Conservation (phyloP, 2,113 vertebrate genomes). For the Progne subis region DNA sequence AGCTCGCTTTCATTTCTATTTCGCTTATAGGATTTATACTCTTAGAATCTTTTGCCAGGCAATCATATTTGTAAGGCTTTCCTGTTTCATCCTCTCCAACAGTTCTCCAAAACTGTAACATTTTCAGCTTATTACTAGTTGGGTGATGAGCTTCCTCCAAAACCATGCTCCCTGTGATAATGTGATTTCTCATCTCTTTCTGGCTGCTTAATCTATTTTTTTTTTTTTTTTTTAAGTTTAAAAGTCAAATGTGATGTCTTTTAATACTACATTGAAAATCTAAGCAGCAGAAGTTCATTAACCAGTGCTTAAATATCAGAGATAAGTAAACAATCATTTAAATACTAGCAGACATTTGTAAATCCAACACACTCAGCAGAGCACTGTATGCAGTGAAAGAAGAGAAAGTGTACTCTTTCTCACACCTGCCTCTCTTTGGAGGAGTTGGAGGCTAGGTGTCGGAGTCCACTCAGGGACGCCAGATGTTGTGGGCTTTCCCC, state of each 20-base stretch:
- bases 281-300: not conserved
- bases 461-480: no score
- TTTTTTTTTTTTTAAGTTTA: not conserved
- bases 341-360: not conserved
- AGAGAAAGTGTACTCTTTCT: not conserved
- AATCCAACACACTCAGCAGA: not conserved
- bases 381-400: not conserved
- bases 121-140: not conserved
- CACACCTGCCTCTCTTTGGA: not conserved
- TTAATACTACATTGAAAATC: not conserved
- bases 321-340: not conserved
- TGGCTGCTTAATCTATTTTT: not conserved
- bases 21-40: no score
- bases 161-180: accelerated
- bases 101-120: not conserved
- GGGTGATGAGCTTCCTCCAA: not conserved
- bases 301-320: not conserved
- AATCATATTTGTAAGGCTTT: no score
- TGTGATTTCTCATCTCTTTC: not conserved
- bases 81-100: no score
- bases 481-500: no score
- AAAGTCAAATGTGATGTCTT: not conserved
- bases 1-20: no score
- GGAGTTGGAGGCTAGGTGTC: not conserved
- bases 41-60: no score